Evolutionary conservation across 2,113 vertebrate genomes (phyloP).

Genomic region (Macquaria ambigua): DNA sequence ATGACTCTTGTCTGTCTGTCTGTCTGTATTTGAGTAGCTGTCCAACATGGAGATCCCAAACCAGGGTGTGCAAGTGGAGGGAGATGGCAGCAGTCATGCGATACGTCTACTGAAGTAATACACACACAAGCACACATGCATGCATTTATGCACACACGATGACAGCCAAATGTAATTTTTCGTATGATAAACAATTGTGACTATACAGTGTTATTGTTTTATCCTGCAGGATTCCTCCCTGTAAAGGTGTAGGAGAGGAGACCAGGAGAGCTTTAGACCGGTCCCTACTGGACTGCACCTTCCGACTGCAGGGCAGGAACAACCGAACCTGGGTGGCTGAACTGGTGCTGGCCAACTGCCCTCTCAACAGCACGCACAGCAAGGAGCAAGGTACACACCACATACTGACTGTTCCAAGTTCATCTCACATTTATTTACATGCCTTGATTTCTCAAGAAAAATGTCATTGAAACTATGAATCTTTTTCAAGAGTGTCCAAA

Average conservation of each 20-base stretch:
- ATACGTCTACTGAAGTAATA: slow-evolving; percentile 95
- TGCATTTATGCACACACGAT: neutral
- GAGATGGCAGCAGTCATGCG: slow-evolving; percentile 96
- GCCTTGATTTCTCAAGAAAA: neutral
- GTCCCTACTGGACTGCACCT: slow-evolving; percentile 96
- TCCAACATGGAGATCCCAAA: slow-evolving; percentile 97
- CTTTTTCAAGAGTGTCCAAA: too few relatives aligned
- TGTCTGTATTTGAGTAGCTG: slow-evolving; percentile 78
- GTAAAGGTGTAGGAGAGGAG: slow-evolving; percentile 94
- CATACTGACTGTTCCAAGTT: neutral
- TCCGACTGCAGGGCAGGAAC: slow-evolving; percentile 97
- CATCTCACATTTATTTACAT: neutral
- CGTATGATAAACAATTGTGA: neutral
- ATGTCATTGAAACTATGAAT: too few relatives aligned
- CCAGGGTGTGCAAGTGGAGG: slow-evolving; percentile 97
- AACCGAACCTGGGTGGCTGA: slow-evolving; percentile 99
- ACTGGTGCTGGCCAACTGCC: slow-evolving; percentile 96
- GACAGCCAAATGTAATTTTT: neutral
- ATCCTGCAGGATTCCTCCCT: slow-evolving; percentile 90
- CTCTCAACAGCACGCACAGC: slow-evolving; percentile 93
- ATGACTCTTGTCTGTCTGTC: neutral
- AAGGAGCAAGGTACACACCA: slow-evolving; percentile 92
- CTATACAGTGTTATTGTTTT: neutral
- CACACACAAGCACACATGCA: neutral
- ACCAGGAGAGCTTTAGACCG: slow-evolving; percentile 93